A percentile compares a stretch with the other conserved stretches of the same genome.
phyloP scores from a whole-genome alignment of 2,888 invertebrate genomes.

The Belgica antarctica region DNA sequence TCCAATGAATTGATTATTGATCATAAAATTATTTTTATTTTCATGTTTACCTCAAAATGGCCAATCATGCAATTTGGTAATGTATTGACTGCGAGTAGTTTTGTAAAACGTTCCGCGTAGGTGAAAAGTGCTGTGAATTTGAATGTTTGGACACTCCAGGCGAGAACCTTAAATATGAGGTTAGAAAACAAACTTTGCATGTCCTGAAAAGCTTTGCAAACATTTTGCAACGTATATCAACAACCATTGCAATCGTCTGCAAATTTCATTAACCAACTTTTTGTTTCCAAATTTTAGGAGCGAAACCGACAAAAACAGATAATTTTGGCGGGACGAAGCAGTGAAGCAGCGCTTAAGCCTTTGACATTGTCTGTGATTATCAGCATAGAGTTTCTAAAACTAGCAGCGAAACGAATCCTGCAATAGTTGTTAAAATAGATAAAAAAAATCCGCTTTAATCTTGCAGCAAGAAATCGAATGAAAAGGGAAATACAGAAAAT shows the following conservation, averaged over 20 bases:
- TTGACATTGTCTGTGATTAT: conserved; percentile 34
- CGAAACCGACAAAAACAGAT: conserved; percentile 27
- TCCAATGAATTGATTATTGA: too few species aligned
- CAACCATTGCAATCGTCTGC: too few species aligned
- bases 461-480: too few species aligned
- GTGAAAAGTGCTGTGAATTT: conserved; percentile 44
- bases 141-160: conserved; percentile 41
- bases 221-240: background rate
- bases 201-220: background rate
- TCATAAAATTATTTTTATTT: background rate
- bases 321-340: conserved; percentile 30
- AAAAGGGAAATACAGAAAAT: background rate
- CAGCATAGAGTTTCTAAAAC: conserved; percentile 25
- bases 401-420: background rate
- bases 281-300: conserved; percentile 29
- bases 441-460: background rate
- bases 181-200: background rate
- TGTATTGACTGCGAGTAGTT: too few species aligned
- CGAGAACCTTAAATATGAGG: conserved; percentile 35
- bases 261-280: too few species aligned
- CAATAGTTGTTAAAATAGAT: conserved; percentile 1
- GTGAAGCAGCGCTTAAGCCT: conserved; percentile 23
- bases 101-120: conserved; percentile 43
- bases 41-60: too few species aligned
- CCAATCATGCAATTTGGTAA: too few species aligned